phyloP scores from a whole-genome alignment of 2,797 vertebrate genomes.

The Scarus forsteni region DNA sequence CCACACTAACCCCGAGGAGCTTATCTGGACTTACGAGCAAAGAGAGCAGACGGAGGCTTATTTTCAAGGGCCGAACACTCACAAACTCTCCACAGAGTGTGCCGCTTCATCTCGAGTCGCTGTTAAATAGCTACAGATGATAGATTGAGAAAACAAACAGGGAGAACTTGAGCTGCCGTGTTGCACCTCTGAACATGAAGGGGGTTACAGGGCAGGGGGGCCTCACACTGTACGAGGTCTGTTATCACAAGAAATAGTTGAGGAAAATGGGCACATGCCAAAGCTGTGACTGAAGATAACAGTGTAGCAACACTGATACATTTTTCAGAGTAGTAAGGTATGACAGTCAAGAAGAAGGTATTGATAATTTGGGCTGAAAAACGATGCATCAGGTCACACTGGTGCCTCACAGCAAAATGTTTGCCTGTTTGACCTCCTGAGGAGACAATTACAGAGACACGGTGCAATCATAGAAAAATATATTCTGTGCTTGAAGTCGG shows the following conservation, averaged over 20 bases:
- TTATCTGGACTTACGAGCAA: conserved; percentile 23
- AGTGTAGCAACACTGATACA: background rate
- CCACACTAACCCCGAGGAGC: conserved; percentile 31
- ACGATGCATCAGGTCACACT: too few species aligned
- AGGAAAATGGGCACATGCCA: background rate
- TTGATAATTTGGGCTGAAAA: too few species aligned
- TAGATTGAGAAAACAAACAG: conserved; percentile 50
- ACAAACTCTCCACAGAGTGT: conserved; percentile 14
- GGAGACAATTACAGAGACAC: too few species aligned
- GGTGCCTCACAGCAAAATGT: too few species aligned
- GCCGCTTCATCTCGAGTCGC: conserved; percentile 23
- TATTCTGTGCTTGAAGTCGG: too few species aligned
- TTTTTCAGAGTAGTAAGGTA: too few species aligned
- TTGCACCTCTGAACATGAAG: conserved; percentile 19
- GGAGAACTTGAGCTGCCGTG: conserved; percentile 45
- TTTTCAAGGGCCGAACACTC: conserved; percentile 23
- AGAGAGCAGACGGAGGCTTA: conserved; percentile 27
- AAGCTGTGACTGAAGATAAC: conserved; percentile 9
- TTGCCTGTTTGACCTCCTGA: too few species aligned
- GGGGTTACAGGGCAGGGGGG: conserved; percentile 18
- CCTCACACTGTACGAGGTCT: background rate
- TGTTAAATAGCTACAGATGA: conserved; percentile 39
- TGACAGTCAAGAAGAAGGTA: too few species aligned
- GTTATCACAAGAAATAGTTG: background rate
- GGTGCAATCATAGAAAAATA: too few species aligned